Percentiles rank a stretch among this genome's conserved stretches.
Conservation (phyloP, 2,888 invertebrate species). For the Ectemnius cavifrons region DNA sequence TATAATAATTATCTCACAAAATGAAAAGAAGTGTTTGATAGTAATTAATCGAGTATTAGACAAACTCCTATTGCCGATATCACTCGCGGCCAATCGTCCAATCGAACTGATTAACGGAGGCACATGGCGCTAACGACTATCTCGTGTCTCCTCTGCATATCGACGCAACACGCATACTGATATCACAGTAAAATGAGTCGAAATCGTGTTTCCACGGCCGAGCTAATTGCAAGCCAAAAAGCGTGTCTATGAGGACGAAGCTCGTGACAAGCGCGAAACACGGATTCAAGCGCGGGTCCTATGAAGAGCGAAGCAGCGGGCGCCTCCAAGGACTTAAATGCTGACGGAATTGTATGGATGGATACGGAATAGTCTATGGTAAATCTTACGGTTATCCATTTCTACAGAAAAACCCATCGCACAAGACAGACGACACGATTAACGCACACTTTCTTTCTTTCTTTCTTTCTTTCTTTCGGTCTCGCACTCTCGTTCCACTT, state of each 20-base stretch:
- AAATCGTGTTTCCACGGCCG: slow-evolving; percentile 20
- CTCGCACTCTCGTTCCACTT: no score
- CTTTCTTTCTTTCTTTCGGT: no score
- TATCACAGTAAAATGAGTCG: slow-evolving; percentile 51
- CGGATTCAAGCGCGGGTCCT: slow-evolving; percentile 20
- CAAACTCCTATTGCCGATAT: no score
- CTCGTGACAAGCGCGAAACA: slow-evolving; percentile 26
- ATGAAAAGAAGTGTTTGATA: no score
- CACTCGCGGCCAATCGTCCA: background rate
- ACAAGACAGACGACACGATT: no score
- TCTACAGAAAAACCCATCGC: slow-evolving; percentile 47
- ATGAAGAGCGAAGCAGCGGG: slow-evolving; percentile 46
- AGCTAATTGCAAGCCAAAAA: slow-evolving; percentile 8
- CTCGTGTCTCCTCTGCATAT: slow-evolving; percentile 3
- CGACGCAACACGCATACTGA: slow-evolving; percentile 13
- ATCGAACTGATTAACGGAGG: slow-evolving; percentile 26
- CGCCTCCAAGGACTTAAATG: slow-evolving; percentile 41
- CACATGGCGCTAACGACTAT: slow-evolving; percentile 19
- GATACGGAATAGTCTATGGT: slow-evolving; percentile 41
- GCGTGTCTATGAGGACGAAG: slow-evolving; percentile 16
- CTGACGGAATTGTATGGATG: slow-evolving; percentile 65
- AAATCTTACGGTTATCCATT: slow-evolving; percentile 38
- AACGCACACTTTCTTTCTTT: no score
- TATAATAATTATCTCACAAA: no score
- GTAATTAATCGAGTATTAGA: no score